Evolutionary conservation across 1,140 invertebrate species (phyloP), one percentile per base, ranked within the genome.

Genomic region (Drosophila sturtevanti): DNA sequence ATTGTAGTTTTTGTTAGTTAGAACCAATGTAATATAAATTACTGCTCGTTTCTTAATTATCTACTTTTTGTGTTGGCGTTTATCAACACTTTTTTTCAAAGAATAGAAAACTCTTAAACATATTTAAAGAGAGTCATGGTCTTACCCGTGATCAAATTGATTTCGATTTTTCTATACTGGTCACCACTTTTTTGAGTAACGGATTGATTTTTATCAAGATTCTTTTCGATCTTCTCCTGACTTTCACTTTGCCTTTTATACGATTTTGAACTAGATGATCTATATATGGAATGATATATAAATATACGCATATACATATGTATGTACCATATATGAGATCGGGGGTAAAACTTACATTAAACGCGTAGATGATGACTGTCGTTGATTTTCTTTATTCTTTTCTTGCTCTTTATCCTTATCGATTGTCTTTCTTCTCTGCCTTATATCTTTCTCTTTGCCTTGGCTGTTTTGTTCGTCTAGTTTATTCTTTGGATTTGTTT

Each of bases 401-500:
- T 11, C 7, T 2, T 21, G 0, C 16, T 44, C 7, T 16, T 18
- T 14, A 16, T 44, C 14, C 14, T 44, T 44, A 5, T 21, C 9
- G 5, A 18, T 48, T 16, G 2, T 38, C 37, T 38, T 38, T 4
- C 37, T 38, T 14, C n/a, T 38, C 18, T 2, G 1, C 16, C 41
- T 48, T 21, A 21, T 12, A 12, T 21, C 38, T 14, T 14, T 44
- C 11, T 3, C 41, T 48, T 48, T 11, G 41, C 18, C 10, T 48
- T 48, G 41, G 7, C 11, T 48, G 16, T 48, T 21, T 48, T 48
- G 41, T 48, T 48, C 41, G 41, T 21, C 41, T 48, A 48, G 16
- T 48, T 48, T 48, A 48, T 10, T 48, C 41, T 48, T 48, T 48
- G 41, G 41, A 48, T 48, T 48, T 48, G 16, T 48, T 21, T 21